A percentile compares a stretch with the other conserved stretches of the same genome.
phyloP scores from a whole-genome alignment of 2,888 invertebrate genomes.

The Ichneumoninae sp. region DNA sequence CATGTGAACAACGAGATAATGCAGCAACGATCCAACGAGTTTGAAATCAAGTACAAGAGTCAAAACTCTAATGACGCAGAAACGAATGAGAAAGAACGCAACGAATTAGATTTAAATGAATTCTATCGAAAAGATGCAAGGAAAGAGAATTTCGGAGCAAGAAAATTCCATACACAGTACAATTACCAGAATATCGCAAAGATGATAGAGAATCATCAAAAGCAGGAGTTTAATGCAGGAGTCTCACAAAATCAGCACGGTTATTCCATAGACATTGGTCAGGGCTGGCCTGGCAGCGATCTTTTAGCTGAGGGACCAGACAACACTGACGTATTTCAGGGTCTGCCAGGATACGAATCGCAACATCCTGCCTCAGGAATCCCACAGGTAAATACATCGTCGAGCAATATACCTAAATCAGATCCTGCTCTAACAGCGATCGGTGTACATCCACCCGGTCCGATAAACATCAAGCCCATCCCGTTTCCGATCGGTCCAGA shows the following conservation, averaged over 20 bases:
- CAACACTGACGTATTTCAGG: constrained; percentile 19
- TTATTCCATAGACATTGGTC: constrained; percentile 16
- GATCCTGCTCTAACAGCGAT: constrained; percentile 82
- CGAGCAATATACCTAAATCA: constrained; percentile 52
- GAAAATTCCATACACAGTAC: constrained; percentile 14
- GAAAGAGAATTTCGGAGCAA: not conserved
- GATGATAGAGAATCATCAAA: constrained; percentile 1
- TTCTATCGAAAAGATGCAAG: constrained; percentile 16
- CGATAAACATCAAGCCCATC: constrained; percentile 86
- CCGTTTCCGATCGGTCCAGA: constrained; percentile 87
- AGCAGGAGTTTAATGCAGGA: not conserved
- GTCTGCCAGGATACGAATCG: constrained; percentile 13
- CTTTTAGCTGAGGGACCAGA: constrained; percentile 27
- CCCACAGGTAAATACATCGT: constrained; percentile 70
- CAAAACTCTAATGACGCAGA: constrained; percentile 23
- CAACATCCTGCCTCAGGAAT: constrained; percentile 64
- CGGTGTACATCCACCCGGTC: constrained; percentile 85
- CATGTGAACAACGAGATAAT: not conserved
- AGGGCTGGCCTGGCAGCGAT: not conserved
- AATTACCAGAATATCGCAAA: constrained; percentile 33
- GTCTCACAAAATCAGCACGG: constrained; percentile 17
- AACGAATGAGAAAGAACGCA: constrained; percentile 6
- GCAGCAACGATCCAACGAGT: not conserved
- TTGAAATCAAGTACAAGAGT: constrained; percentile 6
- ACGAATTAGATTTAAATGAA: constrained; percentile 21